Evolutionary conservation across 1,140 invertebrate genomes (phyloP).

Genomic region (Drosophila azteca): DNA sequence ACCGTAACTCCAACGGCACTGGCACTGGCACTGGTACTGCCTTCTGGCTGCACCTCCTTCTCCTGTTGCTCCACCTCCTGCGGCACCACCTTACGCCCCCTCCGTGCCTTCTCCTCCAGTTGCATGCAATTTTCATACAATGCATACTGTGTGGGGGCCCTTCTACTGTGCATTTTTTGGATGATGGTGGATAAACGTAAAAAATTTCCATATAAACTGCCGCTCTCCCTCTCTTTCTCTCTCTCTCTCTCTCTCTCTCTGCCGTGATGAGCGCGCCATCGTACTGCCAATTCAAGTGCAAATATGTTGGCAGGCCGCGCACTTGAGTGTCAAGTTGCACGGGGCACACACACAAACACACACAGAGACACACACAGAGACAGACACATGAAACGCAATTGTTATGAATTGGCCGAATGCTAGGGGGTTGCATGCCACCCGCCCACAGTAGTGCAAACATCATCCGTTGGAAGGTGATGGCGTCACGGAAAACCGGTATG

Average conservation of each 20-base stretch:
- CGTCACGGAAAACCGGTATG: conserved; percentile 23
- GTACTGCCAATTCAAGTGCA: conserved; percentile 70
- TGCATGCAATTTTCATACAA: conserved; percentile 67
- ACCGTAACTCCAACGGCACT: conserved; percentile 7
- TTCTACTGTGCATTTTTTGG: conserved; percentile 7
- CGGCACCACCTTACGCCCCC: not conserved
- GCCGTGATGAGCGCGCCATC: too few relatives aligned
- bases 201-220: conserved; percentile 73
- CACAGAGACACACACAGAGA: too few relatives aligned
- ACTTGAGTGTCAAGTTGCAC: conserved; percentile 74
- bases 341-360: conserved; percentile 38
- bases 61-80: not conserved
- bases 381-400: conserved; percentile 62
- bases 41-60: not conserved
- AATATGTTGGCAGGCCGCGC: conserved; percentile 75
- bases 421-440: conserved; percentile 21
- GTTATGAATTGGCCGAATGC: conserved; percentile 66
- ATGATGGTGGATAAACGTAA: conserved; percentile 45
- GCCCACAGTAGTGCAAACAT: not conserved
- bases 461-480: conserved; percentile 22
- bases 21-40: not conserved
- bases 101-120: conserved; percentile 6
- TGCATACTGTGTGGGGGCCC: conserved; percentile 18
- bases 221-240: not conserved
- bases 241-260: too few relatives aligned